Conservation (phyloP, 2,888 invertebrate genomes). For the Rhopalosiphum nymphaeae region DNA sequence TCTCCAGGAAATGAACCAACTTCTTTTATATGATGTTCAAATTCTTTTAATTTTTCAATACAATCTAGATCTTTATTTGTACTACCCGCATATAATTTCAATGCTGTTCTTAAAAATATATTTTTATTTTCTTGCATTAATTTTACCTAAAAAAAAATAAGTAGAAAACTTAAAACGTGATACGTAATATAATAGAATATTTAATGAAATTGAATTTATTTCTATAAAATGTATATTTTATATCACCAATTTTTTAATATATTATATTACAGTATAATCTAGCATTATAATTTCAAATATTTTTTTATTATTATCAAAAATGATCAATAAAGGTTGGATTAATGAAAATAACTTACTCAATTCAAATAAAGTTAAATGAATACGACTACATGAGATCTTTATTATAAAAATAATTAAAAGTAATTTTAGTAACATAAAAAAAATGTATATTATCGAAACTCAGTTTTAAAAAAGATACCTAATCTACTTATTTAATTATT, state of each 20-base stretch:
- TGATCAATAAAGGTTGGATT: too few relatives aligned
- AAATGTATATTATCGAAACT: too few relatives aligned
- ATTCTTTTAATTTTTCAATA: neutral
- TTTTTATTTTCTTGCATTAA: neutral
- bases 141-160: neutral
- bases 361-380: too few relatives aligned
- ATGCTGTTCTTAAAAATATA: neutral
- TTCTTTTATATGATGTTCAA: neutral
- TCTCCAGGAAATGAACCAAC: neutral
- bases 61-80: neutral
- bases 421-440: too few relatives aligned
- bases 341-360: too few relatives aligned
- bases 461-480: too few relatives aligned
- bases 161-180: neutral
- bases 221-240: neutral
- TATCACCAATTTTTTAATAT: neutral
- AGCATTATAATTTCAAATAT: too few relatives aligned
- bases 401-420: too few relatives aligned
- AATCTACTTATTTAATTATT: too few relatives aligned
- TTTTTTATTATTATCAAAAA: too few relatives aligned
- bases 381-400: too few relatives aligned
- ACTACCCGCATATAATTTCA: neutral
- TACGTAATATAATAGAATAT: neutral
- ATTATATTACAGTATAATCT: too few relatives aligned
- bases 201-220: neutral